phyloP scores from a whole-genome alignment of 2,888 invertebrate species.

The Coenonympha glycerion region DNA sequence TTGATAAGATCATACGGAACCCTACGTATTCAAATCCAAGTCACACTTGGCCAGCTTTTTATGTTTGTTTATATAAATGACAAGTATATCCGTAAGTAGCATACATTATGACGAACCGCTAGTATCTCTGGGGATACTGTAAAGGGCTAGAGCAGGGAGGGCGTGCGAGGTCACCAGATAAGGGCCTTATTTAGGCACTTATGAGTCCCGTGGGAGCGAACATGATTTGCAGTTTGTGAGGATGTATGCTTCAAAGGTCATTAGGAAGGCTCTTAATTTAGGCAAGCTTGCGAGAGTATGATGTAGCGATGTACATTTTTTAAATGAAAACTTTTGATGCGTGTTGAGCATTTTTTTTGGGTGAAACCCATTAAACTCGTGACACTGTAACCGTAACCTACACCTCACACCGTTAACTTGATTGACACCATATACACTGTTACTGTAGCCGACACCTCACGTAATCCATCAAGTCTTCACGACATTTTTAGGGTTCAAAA shows the following conservation, averaged over 20 bases:
- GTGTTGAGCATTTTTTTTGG: no score
- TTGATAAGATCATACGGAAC: no score
- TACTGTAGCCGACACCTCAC: no score
- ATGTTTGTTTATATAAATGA: background rate
- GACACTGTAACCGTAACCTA: no score
- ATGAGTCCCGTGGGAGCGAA: background rate
- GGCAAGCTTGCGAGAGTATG: background rate
- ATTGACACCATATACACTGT: no score
- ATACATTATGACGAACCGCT: background rate
- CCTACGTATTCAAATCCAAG: no score
- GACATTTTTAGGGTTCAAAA: no score
- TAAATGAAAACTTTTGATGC: background rate
- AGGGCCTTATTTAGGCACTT: conserved; percentile 2
- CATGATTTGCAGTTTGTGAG: conserved; percentile 1
- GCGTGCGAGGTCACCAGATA: background rate
- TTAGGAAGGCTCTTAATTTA: background rate
- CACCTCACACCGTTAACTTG: no score
- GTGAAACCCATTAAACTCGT: no score
- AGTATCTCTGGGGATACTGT: conserved; percentile 7
- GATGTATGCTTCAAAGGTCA: background rate
- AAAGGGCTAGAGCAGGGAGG: conserved; percentile 10
- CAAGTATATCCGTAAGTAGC: background rate
- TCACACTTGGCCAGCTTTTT: no score
- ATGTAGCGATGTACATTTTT: no score
- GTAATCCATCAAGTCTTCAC: no score